These are phyloP conservation scores for Anoplius nigerrimus DNA, from an alignment of 2,888 invertebrate species.

Conservation along the genomic window DNA sequence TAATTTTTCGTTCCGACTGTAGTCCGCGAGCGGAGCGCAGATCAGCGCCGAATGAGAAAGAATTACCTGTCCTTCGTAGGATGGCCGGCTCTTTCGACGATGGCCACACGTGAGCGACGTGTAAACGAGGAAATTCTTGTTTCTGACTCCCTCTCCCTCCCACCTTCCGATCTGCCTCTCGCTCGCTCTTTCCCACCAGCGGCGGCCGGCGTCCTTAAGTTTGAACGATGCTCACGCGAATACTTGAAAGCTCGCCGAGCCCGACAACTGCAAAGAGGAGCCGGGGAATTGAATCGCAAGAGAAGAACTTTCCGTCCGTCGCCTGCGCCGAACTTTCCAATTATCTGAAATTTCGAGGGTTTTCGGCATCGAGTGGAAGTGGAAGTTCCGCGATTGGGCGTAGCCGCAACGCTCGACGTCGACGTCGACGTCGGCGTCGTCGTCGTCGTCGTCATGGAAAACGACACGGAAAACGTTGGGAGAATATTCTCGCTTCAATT, in stretches of 20 bases:
- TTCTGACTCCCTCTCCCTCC: neutral
- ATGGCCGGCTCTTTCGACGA: constrained; percentile 2
- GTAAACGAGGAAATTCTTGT: constrained; percentile 1
- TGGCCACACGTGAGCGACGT: neutral
- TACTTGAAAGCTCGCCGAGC: neutral
- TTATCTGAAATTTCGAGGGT: constrained; percentile 66
- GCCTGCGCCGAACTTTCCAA: constrained; percentile 62
- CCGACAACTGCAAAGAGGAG: constrained; percentile 1
- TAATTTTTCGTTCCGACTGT: too few species aligned
- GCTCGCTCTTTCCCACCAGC: neutral
- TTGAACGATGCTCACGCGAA: constrained; percentile 6
- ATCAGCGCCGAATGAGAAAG: too few species aligned
- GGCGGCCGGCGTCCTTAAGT: neutral
- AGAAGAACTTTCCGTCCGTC: constrained; percentile 51
- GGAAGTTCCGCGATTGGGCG: constrained; percentile 17
- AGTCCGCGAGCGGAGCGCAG: too few species aligned
- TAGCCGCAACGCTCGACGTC: constrained; percentile 9
- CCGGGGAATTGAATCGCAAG: constrained; percentile 63
- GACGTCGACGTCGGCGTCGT: neutral
- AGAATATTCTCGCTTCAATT: neutral
- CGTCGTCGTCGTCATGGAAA: neutral
- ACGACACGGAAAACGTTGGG: neutral
- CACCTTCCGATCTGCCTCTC: neutral
- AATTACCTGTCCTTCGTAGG: too few species aligned
- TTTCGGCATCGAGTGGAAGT: constrained; percentile 28